Base-by-base conservation (phyloP, 2,113 vertebrate species). In the Pangasianodon hypophthalmus region DNA sequence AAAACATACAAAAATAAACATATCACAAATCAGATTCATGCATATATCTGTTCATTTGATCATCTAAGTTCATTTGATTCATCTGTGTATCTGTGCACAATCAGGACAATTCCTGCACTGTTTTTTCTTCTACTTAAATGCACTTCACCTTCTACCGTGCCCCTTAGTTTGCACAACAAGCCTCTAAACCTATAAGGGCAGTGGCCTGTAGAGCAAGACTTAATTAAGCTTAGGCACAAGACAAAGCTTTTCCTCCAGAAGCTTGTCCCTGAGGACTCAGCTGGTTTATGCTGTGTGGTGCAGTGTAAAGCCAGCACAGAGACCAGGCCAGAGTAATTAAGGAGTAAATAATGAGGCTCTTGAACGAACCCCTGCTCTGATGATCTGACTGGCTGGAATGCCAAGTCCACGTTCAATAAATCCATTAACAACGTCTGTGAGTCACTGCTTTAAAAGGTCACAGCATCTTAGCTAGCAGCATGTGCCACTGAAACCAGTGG, bases 311-410 rank as follows among this genome's bases (percentile, higher is more conserved):
- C 37, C 41, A 29, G 80, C 37, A 50, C 41, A 84, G 77, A 91
- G 84, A 75, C 11, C 41, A 79, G 85, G 81, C 87, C 62, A 71
- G 87, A 92, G 91, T 93, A 93, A 93, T 93, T 93, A 93, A 77
- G 80, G 77, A 92, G 90, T 89, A 92, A 92, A 92, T 93, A 93
- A 93, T 91, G 87, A 93, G 89, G 79, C 54, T 86, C 71, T 91
- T 87, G 87, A 92, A 87, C 58, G 52, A 90, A 91, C 62, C 89
- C 44, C 67, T 64, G 85, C 77, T 83, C 87, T 62, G 86, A 90
- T 86, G 48, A 92, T 92, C 88, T 90, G 87, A 86, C 64, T 84
- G 87, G 58, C 90, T 64, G 0, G 41, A 26, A 77, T 60, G 41
- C 54, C 87, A 90, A 88, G 79, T 86, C 79, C 13, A 86, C 41